Base-by-base conservation (phyloP, 2,113 vertebrate genomes). In the Hippoglossus stenolepis region DNA sequence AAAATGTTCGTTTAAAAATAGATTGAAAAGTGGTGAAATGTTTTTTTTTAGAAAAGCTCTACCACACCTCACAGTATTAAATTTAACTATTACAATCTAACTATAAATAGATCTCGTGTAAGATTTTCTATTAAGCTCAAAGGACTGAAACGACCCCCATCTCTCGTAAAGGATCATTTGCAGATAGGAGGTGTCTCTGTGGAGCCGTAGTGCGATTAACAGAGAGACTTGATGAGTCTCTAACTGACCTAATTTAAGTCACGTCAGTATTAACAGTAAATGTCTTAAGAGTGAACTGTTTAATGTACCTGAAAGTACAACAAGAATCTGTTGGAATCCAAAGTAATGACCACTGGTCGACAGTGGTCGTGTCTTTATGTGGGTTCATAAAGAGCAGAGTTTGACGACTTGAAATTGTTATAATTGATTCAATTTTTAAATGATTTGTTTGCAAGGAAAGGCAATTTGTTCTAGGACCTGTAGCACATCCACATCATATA, bases 161-260 rank as follows among this genome's bases (percentile, higher is more conserved):
- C 12, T 15, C 13, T 65, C 13, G 14, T 11, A 1, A 7, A 15
- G 26, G 20, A 51, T 54, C 31, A 24, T 28, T 20, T 70, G 20
- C 67, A 35, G 24, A 72, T n/a, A 4, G 18, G 56, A 10, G 23
- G 20, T 24, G 24, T 40, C 17, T 24, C 3, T 24, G 3, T 35
- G 47, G 3, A 66, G 56, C 24, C 0, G 8, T 13, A 31, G 6
- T 15, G 40, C 38, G 24, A 70, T 66, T 35, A 76, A 62, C 38
- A 14, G 53, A 38, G 40, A 61, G 31, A 75, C 31, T 45, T 45
- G n/a, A 35, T 57, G n/a, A 71, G 54, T 66, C 13, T 63, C 57
- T 23, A 57, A 38, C 18, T 11, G 28, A 60, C 65, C 20, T 43
- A 17, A 76, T 66, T 70, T 53, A 76, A 47, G 15, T 56, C 31